phyloP scores from a whole-genome alignment of 2,888 invertebrate species.

The Diarsia mendica region DNA sequence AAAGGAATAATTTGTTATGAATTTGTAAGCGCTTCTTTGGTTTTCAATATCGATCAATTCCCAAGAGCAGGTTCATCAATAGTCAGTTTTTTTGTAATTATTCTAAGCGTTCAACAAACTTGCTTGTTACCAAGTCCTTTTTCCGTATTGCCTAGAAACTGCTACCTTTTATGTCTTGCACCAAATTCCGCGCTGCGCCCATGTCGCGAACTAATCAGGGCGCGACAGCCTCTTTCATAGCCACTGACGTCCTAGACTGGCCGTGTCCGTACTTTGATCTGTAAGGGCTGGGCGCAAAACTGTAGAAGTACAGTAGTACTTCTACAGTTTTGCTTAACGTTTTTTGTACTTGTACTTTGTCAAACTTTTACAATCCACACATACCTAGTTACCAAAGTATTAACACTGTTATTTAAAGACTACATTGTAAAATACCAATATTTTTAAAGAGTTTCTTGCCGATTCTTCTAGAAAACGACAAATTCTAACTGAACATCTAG shows the following conservation, averaged over 20 bases:
- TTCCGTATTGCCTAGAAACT: constrained; percentile 3
- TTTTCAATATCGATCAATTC: background rate
- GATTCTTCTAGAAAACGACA: background rate
- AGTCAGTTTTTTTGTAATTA: background rate
- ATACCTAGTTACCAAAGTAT: background rate
- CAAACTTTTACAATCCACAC: background rate
- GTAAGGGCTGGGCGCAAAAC: constrained; percentile 14
- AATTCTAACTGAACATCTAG: background rate
- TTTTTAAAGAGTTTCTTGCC: background rate
- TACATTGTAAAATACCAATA: background rate
- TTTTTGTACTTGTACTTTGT: background rate
- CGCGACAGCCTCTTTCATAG: constrained; percentile 69
- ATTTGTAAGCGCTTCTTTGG: no score
- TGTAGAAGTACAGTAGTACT: no score
- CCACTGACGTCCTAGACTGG: constrained; percentile 47
- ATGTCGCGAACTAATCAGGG: constrained; percentile 71
- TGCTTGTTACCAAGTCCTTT: background rate
- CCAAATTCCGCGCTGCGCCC: constrained; percentile 56
- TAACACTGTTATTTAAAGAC: background rate
- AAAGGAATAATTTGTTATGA: background rate
- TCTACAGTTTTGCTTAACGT: background rate
- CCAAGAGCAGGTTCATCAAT: background rate
- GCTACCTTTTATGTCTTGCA: constrained; percentile 51
- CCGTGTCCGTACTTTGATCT: constrained; percentile 45
- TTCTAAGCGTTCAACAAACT: background rate